These are phyloP conservation scores for Trichonephila clavata DNA, from an alignment of 1,140 invertebrate species.

Conservation along the genomic window DNA sequence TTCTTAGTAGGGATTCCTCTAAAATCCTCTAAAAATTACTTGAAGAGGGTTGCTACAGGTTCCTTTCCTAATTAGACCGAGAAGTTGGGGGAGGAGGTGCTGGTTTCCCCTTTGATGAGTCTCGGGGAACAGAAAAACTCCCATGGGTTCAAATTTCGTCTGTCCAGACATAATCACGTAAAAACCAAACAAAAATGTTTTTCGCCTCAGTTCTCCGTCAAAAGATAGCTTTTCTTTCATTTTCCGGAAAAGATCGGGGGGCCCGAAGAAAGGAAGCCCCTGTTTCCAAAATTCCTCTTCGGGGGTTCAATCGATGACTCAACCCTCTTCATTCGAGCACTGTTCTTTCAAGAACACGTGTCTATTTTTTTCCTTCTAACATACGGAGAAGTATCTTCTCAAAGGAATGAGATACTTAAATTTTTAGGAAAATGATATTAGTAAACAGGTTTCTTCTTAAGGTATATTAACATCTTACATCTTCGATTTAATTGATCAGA, in stretches of 20 bases:
- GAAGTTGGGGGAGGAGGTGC: not conserved
- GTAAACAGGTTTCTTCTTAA: too few species aligned
- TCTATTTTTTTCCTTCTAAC: too few species aligned
- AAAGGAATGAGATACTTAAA: too few species aligned
- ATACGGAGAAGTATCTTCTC: not conserved
- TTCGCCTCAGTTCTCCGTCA: not conserved
- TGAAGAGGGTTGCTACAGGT: not conserved
- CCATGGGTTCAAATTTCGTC: conserved; percentile 10
- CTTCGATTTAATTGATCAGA: too few species aligned
- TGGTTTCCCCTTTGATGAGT: not conserved
- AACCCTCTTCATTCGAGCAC: not conserved
- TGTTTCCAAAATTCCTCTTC: not conserved
- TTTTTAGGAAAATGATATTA: too few species aligned
- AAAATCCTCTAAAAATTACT: not conserved
- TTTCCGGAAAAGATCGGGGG: not conserved
- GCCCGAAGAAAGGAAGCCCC: not conserved
- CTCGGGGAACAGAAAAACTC: not conserved
- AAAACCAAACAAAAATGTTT: not conserved
- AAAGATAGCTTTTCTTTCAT: not conserved
- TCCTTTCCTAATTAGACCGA: not conserved
- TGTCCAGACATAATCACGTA: not conserved
- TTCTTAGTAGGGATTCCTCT: not conserved
- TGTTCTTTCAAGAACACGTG: not conserved
- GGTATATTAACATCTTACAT: too few species aligned
- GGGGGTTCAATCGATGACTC: not conserved